phyloP scores from a whole-genome alignment of 2,113 vertebrate species.

The Nanorana parkeri region DNA sequence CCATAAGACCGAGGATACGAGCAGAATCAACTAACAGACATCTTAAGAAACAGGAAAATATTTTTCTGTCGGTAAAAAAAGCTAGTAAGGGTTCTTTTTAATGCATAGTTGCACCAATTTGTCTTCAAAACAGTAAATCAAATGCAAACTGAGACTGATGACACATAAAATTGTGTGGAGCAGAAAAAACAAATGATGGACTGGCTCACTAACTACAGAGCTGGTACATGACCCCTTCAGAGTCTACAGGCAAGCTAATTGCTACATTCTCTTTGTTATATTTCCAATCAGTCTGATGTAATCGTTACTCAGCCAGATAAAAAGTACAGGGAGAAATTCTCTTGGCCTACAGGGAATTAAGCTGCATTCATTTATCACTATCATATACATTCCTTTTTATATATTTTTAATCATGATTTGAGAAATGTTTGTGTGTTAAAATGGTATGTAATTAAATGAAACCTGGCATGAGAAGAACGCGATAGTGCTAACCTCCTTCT shows the following conservation, averaged over 20 bases:
- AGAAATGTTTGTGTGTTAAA: no score
- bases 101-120: conserved; percentile 17
- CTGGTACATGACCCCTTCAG: conserved; percentile 4
- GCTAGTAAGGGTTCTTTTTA: not conserved
- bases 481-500: no score
- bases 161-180: not conserved
- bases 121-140: conserved; percentile 4
- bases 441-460: no score
- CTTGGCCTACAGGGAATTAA: conserved; percentile 14
- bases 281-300: not conserved
- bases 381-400: not conserved
- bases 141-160: not conserved
- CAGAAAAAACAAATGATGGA: not conserved
- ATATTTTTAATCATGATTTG: not conserved
- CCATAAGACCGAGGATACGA: not conserved
- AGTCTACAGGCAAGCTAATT: conserved; percentile 26
- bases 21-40: not conserved
- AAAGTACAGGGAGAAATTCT: conserved; percentile 1
- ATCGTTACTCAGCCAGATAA: conserved; percentile 5
- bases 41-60: no score
- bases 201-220: not conserved
- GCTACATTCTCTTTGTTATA: conserved; percentile 3
- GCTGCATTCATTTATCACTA: conserved; percentile 8
- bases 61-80: not conserved
- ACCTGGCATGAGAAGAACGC: no score